Percentiles rank a stretch among this genome's conserved stretches.
Conservation (phyloP, 2,888 invertebrate species). For the Nasonovia ribisnigri region DNA sequence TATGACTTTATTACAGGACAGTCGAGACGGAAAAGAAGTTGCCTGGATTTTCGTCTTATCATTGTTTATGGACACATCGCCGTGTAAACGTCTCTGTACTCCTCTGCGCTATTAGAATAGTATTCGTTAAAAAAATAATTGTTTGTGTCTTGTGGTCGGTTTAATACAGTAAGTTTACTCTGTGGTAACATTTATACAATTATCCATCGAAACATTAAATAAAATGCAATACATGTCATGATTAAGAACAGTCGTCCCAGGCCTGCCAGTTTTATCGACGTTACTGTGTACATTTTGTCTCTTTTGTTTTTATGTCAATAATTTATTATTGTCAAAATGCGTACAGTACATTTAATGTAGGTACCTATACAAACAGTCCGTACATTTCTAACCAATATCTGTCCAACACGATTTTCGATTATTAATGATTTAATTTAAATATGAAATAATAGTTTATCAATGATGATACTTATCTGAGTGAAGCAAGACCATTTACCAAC, state of each 20-base stretch:
- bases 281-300: neutral
- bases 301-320: neutral
- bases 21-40: neutral
- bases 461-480: neutral
- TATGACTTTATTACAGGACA: neutral
- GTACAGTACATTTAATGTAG: neutral
- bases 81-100: neutral
- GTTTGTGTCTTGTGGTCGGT: neutral
- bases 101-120: neutral
- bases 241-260: neutral
- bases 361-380: neutral
- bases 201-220: neutral
- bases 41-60: neutral
- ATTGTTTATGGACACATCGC: neutral
- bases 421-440: neutral
- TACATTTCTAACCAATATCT: neutral
- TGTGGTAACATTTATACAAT: neutral
- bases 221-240: neutral
- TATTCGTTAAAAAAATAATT: neutral
- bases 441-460: neutral
- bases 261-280: neutral
- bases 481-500: neutral
- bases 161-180: neutral
- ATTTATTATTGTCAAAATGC: neutral
- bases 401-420: neutral